Conservation (phyloP, 2,888 invertebrate species). For the Gastracanthus pulcherrimus region DNA sequence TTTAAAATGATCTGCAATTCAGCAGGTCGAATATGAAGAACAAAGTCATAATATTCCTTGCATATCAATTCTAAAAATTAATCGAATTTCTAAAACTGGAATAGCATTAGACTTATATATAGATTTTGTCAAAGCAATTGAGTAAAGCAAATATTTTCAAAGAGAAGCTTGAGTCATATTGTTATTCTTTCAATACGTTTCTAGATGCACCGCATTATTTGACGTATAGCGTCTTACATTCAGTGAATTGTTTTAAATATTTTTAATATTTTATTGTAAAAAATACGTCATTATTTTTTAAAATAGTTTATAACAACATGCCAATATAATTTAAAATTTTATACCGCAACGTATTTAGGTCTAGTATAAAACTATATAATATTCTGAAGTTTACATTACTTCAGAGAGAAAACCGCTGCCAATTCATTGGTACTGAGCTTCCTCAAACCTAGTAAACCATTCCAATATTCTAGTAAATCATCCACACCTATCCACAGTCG, state of each 20-base stretch:
- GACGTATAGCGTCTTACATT: neutral
- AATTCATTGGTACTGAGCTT: too few relatives aligned
- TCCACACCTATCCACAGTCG: too few relatives aligned
- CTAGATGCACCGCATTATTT: constrained; percentile 21
- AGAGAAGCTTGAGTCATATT: constrained; percentile 36
- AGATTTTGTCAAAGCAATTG: constrained; percentile 49
- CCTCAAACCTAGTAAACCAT: too few relatives aligned
- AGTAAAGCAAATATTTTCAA: constrained; percentile 46
- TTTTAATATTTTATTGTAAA: neutral
- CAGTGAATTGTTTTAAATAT: neutral
- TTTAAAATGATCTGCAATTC: neutral
- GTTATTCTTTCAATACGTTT: constrained; percentile 36
- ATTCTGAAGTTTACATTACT: too few relatives aligned
- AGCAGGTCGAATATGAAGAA: neutral
- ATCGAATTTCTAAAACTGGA: constrained; percentile 42
- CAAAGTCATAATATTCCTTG: neutral
- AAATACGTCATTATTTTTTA: too few relatives aligned
- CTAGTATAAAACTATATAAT: too few relatives aligned
- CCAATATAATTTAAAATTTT: too few relatives aligned
- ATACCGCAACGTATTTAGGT: too few relatives aligned
- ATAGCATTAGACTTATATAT: constrained; percentile 6
- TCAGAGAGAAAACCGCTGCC: too few relatives aligned
- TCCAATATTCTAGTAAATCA: too few relatives aligned
- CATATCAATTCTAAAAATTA: constrained; percentile 34
- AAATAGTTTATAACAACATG: too few relatives aligned